Percentiles rank a stretch among this genome's conserved stretches.
Conservation (phyloP, 2,113 vertebrate species). For the Genyomyrus donnyi region DNA sequence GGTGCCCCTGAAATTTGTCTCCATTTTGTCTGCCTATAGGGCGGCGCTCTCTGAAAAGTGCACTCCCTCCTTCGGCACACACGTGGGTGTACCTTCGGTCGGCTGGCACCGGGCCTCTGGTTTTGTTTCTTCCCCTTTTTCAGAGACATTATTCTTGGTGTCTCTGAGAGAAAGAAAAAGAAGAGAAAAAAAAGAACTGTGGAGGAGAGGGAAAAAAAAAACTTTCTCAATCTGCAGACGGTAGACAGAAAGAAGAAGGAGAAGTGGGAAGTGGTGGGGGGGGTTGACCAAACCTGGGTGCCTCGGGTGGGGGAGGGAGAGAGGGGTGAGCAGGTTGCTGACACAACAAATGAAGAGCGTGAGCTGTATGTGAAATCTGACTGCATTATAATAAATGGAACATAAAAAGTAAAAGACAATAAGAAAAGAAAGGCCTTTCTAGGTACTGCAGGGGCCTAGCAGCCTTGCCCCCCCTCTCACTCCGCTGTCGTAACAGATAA, state of each 20-base stretch:
- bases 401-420: slow-evolving; percentile 61
- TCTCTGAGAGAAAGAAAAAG: not conserved
- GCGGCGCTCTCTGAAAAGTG: slow-evolving; percentile 27
- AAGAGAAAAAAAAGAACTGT: not conserved
- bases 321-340: slow-evolving; percentile 66
- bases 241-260: slow-evolving; percentile 68
- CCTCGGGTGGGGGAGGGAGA: slow-evolving; percentile 23
- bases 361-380: slow-evolving; percentile 72
- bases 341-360: slow-evolving; percentile 75
- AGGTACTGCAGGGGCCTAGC: slow-evolving; percentile 68
- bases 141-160: slow-evolving; percentile 47
- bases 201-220: slow-evolving; percentile 24
- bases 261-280: slow-evolving; percentile 1
- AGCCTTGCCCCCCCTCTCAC: slow-evolving; percentile 77
- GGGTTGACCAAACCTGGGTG: not conserved
- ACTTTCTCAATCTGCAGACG: slow-evolving; percentile 65
- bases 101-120: slow-evolving; percentile 48
- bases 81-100: slow-evolving; percentile 50
- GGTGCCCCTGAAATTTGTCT: not conserved
- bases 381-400: slow-evolving; percentile 67
- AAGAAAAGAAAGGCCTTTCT: slow-evolving; percentile 58
- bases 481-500: slow-evolving; percentile 85
- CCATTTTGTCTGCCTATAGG: slow-evolving; percentile 10
- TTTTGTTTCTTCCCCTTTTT: slow-evolving; percentile 59
- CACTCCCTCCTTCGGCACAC: slow-evolving; percentile 29